phyloP scores from a whole-genome alignment of 2,113 vertebrate species.

The Paratilapia polleni region DNA sequence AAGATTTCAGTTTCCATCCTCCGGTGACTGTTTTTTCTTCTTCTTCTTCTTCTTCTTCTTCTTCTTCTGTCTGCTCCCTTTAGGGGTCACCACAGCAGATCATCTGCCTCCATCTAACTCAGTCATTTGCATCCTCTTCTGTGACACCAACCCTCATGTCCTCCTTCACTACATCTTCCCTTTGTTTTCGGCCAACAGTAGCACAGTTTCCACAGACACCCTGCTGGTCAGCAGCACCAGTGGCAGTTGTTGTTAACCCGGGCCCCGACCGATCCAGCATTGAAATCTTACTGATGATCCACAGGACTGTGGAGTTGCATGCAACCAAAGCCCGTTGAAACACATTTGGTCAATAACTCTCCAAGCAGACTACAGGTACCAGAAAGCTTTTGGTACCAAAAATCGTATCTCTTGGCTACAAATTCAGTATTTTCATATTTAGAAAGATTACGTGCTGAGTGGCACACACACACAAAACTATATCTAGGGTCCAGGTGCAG shows the following conservation, averaged over 20 bases:
- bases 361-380: neutral
- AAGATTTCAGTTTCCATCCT: neutral
- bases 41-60: neutral
- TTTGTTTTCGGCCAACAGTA: neutral
- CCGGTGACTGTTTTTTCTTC: neutral
- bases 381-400: neutral
- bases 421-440: constrained; percentile 1
- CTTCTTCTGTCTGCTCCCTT: neutral
- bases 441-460: neutral
- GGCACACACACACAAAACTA: neutral
- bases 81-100: too few relatives aligned
- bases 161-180: too few relatives aligned
- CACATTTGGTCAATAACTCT: too few relatives aligned
- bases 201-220: neutral
- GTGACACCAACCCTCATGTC: too few relatives aligned
- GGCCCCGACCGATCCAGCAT: neutral
- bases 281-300: neutral
- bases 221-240: neutral
- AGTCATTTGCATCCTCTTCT: fast-evolving
- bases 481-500: neutral
- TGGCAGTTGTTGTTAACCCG: fast-evolving
- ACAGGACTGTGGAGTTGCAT: too few relatives aligned
- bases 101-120: neutral
- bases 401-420: neutral
- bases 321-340: too few relatives aligned